A percentile compares a stretch with the other conserved stretches of the same genome.
These are phyloP conservation scores for Ditylenchus dipsaci DNA, from an alignment of 1,140 invertebrate genomes.

Conservation along the genomic window DNA sequence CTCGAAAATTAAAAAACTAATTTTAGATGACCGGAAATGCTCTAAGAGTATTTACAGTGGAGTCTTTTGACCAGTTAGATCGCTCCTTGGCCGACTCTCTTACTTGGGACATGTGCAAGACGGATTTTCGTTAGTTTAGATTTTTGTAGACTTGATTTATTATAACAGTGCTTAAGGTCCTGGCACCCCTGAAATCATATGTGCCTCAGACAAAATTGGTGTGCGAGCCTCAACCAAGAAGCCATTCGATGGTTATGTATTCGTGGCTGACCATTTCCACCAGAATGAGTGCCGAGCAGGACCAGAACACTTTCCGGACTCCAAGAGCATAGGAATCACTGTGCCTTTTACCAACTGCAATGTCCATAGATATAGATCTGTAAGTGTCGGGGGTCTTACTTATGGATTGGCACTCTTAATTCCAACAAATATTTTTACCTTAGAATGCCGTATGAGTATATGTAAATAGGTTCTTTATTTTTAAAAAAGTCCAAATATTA, in stretches of 20 bases:
- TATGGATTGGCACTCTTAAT: constrained; percentile 13
- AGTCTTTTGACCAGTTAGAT: constrained; percentile 56
- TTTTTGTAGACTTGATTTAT: no score
- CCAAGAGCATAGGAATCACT: constrained; percentile 52
- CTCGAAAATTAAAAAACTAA: no score
- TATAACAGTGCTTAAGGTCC: no score
- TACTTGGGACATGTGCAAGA: constrained; percentile 58
- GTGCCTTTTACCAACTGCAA: constrained; percentile 56
- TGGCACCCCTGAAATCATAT: constrained; percentile 57
- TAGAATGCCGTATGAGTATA: no score
- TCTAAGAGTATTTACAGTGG: constrained; percentile 53
- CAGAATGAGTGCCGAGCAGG: constrained; percentile 54
- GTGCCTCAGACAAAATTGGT: constrained; percentile 55
- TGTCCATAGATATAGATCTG: constrained; percentile 56
- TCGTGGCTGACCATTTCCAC: constrained; percentile 57
- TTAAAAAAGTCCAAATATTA: no score
- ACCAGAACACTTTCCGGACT: constrained; percentile 53
- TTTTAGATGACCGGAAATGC: constrained; percentile 55
- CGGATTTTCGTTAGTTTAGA: constrained; percentile 48
- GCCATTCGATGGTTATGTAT: constrained; percentile 57
- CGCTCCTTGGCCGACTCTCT: constrained; percentile 53
- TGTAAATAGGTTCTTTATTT: no score
- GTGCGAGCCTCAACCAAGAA: constrained; percentile 56
- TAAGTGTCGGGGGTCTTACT: no score
- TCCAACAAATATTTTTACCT: no score